Conservation (phyloP, 2,888 invertebrate genomes). For the Xestia sexstrigata region DNA sequence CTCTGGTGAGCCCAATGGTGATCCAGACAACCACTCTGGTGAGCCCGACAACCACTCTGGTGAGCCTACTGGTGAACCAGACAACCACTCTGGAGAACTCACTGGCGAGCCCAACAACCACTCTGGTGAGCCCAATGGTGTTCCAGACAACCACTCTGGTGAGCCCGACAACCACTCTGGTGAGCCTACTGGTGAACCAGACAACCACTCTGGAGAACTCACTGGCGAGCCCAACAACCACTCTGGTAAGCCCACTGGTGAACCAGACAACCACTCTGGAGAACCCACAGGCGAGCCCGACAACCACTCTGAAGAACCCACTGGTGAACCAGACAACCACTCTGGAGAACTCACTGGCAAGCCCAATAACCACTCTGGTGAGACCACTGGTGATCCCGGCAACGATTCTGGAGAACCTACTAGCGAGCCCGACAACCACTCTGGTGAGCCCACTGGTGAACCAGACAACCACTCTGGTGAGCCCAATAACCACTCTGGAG, state of each 20-base stretch:
- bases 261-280: not conserved
- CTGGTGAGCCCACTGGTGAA: no score
- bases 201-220: not conserved
- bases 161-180: not conserved
- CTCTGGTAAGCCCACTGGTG: not conserved
- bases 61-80: not conserved
- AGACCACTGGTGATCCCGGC: not conserved
- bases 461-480: not conserved
- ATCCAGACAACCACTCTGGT: not conserved
- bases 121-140: not conserved
- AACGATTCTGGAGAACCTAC: not conserved
- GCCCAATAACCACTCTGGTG: not conserved
- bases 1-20: not conserved
- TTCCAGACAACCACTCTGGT: not conserved
- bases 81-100: not conserved
- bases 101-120: not conserved
- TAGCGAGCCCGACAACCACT: no score
- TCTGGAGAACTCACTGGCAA: not conserved
- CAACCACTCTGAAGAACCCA: not conserved
- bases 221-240: not conserved
- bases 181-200: not conserved
- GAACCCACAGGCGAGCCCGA: not conserved
- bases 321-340: no score
- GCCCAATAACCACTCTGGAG: not conserved
- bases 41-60: not conserved